A percentile compares a stretch with the other conserved stretches of the same genome.
phyloP scores from a whole-genome alignment of 2,888 invertebrate species.

The Pollenia griseotomentosa region DNA sequence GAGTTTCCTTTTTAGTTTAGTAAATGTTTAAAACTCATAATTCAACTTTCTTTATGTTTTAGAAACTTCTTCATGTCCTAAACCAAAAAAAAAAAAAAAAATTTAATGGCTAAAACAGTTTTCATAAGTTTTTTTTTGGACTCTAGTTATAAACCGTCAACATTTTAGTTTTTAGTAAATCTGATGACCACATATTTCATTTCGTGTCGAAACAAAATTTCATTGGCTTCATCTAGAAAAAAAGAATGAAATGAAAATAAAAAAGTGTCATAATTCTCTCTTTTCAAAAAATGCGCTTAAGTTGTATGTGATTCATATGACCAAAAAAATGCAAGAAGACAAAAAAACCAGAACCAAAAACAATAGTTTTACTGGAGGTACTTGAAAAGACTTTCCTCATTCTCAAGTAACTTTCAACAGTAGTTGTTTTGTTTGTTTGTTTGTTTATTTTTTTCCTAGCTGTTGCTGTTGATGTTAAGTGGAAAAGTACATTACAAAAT shows the following conservation, averaged over 20 bases:
- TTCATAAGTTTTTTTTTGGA: no score
- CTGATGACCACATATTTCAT: conserved; percentile 8
- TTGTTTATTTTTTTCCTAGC: not conserved
- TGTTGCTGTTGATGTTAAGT: conserved; percentile 6
- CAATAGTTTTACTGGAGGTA: not conserved
- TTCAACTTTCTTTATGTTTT: no score
- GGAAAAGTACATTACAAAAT: conserved; percentile 7
- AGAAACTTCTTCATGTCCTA: not conserved
- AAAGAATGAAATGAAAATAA: not conserved
- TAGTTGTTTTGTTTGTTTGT: conserved; percentile 3
- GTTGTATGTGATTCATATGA: not conserved
- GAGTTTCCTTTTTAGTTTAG: no score
- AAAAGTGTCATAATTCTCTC: conserved; percentile 1
- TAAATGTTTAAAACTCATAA: no score
- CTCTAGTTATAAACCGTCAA: not conserved
- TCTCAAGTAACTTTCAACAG: conserved; percentile 52
- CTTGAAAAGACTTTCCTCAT: conserved; percentile 15
- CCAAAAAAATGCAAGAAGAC: not conserved
- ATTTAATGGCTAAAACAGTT: no score
- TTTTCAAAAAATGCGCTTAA: not conserved
- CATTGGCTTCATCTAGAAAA: not conserved
- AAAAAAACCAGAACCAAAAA: not conserved
- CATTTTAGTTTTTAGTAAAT: conserved; percentile 5
- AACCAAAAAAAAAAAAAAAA: not conserved
- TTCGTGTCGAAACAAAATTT: conserved; percentile 22